Evolutionary conservation across 53 echinoderm and acorn worm genomes (phyloP).

Genomic region (Mesocentrotus franciscanus): DNA sequence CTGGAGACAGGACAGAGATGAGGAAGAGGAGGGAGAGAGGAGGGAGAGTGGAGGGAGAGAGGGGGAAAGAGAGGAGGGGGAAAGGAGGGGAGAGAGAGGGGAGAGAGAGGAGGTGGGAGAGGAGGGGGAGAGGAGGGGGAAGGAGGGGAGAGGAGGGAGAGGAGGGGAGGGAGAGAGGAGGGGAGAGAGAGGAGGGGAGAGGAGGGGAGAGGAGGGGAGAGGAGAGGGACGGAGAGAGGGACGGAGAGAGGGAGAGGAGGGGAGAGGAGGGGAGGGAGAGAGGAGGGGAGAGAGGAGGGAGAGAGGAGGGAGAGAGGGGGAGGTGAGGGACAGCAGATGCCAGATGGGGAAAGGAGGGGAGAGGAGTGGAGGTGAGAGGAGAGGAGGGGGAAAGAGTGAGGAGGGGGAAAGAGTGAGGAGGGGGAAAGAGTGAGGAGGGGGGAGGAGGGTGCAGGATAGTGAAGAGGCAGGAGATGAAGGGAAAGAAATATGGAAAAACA

Average conservation of each 20-base stretch:
- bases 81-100: neutral
- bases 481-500: too few relatives aligned
- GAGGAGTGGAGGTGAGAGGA: too few relatives aligned
- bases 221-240: too few relatives aligned
- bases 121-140: neutral
- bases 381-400: too few relatives aligned
- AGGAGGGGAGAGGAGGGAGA: neutral
- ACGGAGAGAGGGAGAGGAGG: neutral
- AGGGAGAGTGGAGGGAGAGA: neutral
- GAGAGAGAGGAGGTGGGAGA: neutral
- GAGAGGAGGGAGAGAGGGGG: neutral
- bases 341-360: neutral
- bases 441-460: too few relatives aligned
- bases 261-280: neutral
- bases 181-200: neutral
- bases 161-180: neutral
- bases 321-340: neutral
- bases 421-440: too few relatives aligned
- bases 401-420: too few relatives aligned
- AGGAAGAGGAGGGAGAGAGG: neutral
- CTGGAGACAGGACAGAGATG: conserved; percentile 3
- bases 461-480: neutral
- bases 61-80: neutral
- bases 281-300: neutral
- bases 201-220: too few relatives aligned